These are phyloP conservation scores for Drosophila ohnishii DNA, from an alignment of 1,140 invertebrate genomes.

Conservation along the genomic window DNA sequence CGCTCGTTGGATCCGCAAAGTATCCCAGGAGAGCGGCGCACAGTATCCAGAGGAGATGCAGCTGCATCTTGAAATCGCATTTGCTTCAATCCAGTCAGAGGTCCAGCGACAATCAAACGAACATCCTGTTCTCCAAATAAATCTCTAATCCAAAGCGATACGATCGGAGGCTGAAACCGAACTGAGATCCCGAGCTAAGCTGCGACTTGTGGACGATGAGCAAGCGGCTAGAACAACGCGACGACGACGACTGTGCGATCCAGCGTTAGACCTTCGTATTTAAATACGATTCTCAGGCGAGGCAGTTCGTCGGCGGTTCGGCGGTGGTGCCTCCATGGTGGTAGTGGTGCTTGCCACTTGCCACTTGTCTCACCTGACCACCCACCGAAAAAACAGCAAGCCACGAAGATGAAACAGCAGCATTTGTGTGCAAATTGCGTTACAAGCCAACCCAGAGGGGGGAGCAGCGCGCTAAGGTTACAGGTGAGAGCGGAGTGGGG, in stretches of 20 bases:
- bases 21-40: conserved; percentile 45
- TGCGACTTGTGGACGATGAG: conserved; percentile 19
- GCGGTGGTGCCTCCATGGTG: conserved; percentile 22
- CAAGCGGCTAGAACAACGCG: conserved; percentile 71
- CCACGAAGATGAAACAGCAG: conserved; percentile 75
- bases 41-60: conserved; percentile 32
- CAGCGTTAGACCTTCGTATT: conserved; percentile 79
- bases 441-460: conserved; percentile 58
- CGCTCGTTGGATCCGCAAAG: conserved; percentile 37
- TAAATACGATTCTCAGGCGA: conserved; percentile 82
- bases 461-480: neutral
- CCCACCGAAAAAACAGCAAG: conserved; percentile 66
- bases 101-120: conserved; percentile 28
- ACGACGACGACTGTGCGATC: conserved; percentile 74
- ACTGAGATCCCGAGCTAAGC: conserved; percentile 9
- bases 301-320: conserved; percentile 60
- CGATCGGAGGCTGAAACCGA: conserved; percentile 6
- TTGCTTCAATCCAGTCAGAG: conserved; percentile 14
- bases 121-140: conserved; percentile 35
- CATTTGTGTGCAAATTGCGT: conserved; percentile 81
- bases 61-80: conserved; percentile 54
- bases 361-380: conserved; percentile 82
- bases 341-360: conserved; percentile 43
- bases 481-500: neutral
- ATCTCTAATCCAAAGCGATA: conserved; percentile 4